Base-by-base conservation (phyloP, 2,888 invertebrate genomes). In the Steromphala cineraria region DNA sequence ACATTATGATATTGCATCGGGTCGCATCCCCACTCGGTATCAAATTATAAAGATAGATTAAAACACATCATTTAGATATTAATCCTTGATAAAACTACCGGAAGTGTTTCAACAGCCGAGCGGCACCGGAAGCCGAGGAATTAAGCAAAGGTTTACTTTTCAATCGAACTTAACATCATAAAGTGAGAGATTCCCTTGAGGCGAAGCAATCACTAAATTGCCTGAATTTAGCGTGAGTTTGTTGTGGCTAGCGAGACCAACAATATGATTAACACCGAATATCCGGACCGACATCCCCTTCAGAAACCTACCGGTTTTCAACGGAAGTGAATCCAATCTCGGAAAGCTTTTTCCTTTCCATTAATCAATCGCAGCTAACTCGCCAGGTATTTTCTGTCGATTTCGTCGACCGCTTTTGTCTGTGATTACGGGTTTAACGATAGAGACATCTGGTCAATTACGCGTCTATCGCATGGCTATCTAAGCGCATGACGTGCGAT, bases 281-380 rank as follows among this genome's bases (percentile, higher is more conserved):
- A 75, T 75, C 75, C 75, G 75, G 46, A 8, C 52, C 24, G 19
- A 21, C 40, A 75, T 52, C 75, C 75, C 52, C 75, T 75, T 52
- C 40, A 52, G 75, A 52, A 52, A 75, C 21, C 13, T 52, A 52
- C 46, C 52, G 75, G 40, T 52, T 40, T 24, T 24, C 52, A 75
- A 52, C 75, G 75, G 75, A 75, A 75, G 75, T 75, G 24, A 40
- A 52, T 75, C 75, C 75, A 52, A 40, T 40, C 75, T 75, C n/a
- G 53, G 52, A 75, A 75, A 52, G 24, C 75, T 75, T 75, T 75
- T 75, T 52, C 75, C 52, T 75, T 52, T 40, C 40, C 75, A 75
- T 75, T 75, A 75, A 75, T 75, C 75, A 75, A 75, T 75, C 75
- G 40, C 75, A 52, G 19, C 75, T 52, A 75, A 75, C 40, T 52